Percentiles rank a stretch among this genome's conserved stretches.
Conservation (phyloP, 2,797 vertebrate genomes). For the Prionace glauca region DNA sequence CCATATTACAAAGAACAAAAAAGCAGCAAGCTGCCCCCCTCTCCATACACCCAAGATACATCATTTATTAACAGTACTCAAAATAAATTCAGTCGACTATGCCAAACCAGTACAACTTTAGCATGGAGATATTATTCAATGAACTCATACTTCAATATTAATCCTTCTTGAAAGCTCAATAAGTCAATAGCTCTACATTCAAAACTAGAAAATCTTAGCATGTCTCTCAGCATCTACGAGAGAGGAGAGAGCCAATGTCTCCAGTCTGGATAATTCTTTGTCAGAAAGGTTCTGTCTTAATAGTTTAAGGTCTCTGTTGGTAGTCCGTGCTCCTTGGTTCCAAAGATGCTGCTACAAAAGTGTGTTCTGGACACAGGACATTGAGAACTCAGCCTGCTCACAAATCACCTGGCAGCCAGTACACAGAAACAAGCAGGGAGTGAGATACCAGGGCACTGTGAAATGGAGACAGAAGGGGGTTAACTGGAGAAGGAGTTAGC, state of each 20-base stretch:
- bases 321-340: not conserved
- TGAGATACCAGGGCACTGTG: not conserved
- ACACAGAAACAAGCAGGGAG: not conserved
- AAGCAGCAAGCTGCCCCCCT: too few species aligned
- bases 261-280: too few species aligned
- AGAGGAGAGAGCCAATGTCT: too few species aligned
- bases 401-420: too few species aligned
- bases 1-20: not conserved
- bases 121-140: not conserved
- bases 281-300: not conserved
- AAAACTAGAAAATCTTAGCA: too few species aligned
- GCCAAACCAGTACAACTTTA: not conserved
- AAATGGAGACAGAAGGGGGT: not conserved
- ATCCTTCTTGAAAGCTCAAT: not conserved
- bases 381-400: not conserved
- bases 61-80: not conserved
- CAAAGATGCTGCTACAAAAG: not conserved
- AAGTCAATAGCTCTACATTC: too few species aligned
- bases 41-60: not conserved
- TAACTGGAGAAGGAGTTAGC: too few species aligned
- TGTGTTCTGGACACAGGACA: not conserved
- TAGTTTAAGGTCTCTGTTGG: too few species aligned
- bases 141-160: not conserved
- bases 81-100: not conserved
- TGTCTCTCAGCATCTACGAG: too few species aligned